Evolutionary conservation across 2,888 invertebrate species (phyloP).

Genomic region (Pollenia griseotomentosa): DNA sequence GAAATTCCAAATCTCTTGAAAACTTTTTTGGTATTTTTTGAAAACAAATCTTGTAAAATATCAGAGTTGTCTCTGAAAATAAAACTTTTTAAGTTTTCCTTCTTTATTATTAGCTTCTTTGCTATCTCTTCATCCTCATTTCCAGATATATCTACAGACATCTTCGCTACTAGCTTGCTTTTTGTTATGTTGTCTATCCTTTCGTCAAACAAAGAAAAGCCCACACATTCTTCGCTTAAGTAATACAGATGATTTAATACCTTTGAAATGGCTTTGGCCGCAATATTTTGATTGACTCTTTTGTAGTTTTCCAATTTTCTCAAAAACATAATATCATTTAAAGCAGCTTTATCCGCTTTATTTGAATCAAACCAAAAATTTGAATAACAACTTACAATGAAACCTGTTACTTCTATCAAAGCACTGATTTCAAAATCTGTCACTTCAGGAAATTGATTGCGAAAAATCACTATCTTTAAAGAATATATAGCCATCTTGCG

Average conservation of each 20-base stretch:
- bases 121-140: background rate
- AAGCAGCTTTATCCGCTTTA: conserved; percentile 31
- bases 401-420: background rate
- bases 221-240: conserved; percentile 2
- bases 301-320: conserved; percentile 25
- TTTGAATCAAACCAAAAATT: conserved; percentile 25
- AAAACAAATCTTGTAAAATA: background rate
- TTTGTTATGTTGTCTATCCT: conserved; percentile 6
- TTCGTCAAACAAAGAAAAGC: conserved; percentile 3
- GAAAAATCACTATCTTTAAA: background rate
- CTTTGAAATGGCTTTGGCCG: too few species aligned
- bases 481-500: background rate
- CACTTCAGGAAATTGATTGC: background rate
- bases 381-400: background rate
- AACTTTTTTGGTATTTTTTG: background rate
- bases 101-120: background rate
- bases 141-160: background rate
- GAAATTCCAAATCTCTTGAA: conserved; percentile 1
- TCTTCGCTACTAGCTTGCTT: background rate
- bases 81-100: background rate
- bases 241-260: background rate
- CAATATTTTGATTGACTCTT: too few species aligned
- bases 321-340: conserved; percentile 23
- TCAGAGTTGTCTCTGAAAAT: background rate
- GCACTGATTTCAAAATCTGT: conserved; percentile 3